phyloP scores from a whole-genome alignment of 2,888 invertebrate genomes.

The Mimas tiliae region DNA sequence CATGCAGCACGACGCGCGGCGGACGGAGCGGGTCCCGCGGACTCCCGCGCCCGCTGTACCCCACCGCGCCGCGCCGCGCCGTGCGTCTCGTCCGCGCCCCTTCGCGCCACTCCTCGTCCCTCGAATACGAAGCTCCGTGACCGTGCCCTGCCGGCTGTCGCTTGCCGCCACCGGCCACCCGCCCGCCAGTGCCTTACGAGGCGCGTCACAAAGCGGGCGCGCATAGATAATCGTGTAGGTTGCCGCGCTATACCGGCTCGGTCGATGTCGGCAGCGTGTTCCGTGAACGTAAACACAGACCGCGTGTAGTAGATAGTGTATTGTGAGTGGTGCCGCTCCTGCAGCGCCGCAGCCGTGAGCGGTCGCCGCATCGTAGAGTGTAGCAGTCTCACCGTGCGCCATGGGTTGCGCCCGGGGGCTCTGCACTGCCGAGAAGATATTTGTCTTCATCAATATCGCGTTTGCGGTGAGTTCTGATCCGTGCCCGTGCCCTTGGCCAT shows the following conservation, averaged over 20 bases:
- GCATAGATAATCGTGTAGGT: slow-evolving; percentile 20
- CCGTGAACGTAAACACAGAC: neutral
- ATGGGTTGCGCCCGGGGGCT: slow-evolving; percentile 69
- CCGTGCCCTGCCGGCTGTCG: slow-evolving; percentile 15
- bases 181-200: slow-evolving; percentile 67
- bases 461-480: slow-evolving; percentile 66
- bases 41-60: neutral
- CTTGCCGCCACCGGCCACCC: slow-evolving; percentile 14
- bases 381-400: slow-evolving; percentile 30
- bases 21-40: too few species aligned
- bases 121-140: neutral
- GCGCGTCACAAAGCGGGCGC: slow-evolving; percentile 39
- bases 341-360: neutral
- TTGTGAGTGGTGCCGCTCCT: neutral
- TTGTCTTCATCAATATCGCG: slow-evolving; percentile 79
- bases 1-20: too few species aligned
- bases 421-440: slow-evolving; percentile 73
- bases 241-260: slow-evolving; percentile 3
- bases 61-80: neutral
- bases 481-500: neutral
- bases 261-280: slow-evolving; percentile 24
- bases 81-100: neutral
- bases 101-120: neutral
- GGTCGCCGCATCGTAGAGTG: neutral
- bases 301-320: slow-evolving; percentile 8